A percentile compares a stretch with the other conserved stretches of the same genome.
These are phyloP conservation scores for Agrilus planipennis DNA, from an alignment of 1,140 invertebrate genomes.

Conservation along the genomic window DNA sequence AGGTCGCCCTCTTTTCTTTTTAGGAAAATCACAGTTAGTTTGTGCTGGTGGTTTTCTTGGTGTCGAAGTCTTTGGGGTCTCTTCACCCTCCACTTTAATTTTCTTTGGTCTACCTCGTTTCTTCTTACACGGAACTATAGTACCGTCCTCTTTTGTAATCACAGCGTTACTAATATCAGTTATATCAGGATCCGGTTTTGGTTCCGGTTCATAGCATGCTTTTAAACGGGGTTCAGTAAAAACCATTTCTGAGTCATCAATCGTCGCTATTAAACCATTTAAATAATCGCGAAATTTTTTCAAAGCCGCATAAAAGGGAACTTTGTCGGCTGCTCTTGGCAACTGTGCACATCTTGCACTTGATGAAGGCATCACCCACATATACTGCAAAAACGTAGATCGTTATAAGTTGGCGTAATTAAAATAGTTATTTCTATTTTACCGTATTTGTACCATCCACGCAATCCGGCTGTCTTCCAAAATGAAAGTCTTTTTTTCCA, in stretches of 20 bases:
- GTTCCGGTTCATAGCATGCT: slow-evolving; percentile 43
- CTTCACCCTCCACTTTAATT: slow-evolving; percentile 60
- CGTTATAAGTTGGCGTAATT: background rate
- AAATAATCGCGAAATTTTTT: slow-evolving; percentile 92
- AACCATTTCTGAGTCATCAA: slow-evolving; percentile 85
- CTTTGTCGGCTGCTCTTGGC: slow-evolving; percentile 89
- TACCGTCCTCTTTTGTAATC: slow-evolving; percentile 45
- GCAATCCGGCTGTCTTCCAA: slow-evolving; percentile 87
- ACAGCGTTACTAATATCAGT: slow-evolving; percentile 37
- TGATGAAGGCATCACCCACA: slow-evolving; percentile 98
- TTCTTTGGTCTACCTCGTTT: slow-evolving; percentile 81
- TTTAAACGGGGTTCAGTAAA: slow-evolving; percentile 71
- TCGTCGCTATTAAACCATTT: slow-evolving; percentile 75
- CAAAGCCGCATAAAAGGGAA: slow-evolving; percentile 89
- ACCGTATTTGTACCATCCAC: slow-evolving; percentile 90
- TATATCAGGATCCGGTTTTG: slow-evolving; percentile 33
- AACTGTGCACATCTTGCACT: slow-evolving; percentile 91
- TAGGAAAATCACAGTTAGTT: slow-evolving; percentile 48
- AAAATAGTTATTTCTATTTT: slow-evolving; percentile 37
- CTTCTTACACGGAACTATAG: slow-evolving; percentile 65
- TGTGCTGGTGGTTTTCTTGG: slow-evolving; percentile 37
- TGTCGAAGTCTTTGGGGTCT: slow-evolving; percentile 43
- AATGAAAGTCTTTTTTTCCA: slow-evolving; percentile 93
- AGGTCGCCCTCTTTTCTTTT: slow-evolving; percentile 73
- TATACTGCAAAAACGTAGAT: slow-evolving; percentile 52